Evolutionary conservation across 1,140 invertebrate species (phyloP), one percentile per base, ranked within the genome.

Genomic region (Araneus ventricosus): DNA sequence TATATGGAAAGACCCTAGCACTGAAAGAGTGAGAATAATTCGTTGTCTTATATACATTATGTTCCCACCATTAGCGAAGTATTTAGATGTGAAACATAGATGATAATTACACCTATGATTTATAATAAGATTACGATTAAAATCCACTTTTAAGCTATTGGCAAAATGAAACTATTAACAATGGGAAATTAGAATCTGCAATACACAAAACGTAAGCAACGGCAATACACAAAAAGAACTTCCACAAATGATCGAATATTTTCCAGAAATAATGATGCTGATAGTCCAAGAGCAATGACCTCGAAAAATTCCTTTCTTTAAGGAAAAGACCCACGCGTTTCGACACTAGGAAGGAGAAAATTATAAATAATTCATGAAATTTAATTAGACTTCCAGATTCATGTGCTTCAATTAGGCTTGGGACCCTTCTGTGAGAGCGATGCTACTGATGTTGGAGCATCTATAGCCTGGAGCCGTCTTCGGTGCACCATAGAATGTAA

Each of bases 291-390:
- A 45, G 85, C 85, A 87, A 87, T 37, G 85, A 24, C 85, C 85
- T 63, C 20, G 85, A 61, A 63, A 57, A 87, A 87, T 87, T 37
- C 27, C 57, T 52, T 41, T 37, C 82, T 30, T 34, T 17, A 24
- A 87, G 30, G 27, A 45, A 34, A 87, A 87, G 57, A 24, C 85
- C 85, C 85, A 59, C 59, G 85, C 85, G 24, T 61, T 87, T 87
- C 39, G 30, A 37, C 85, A 61, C 37, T 34, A 45, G 85, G 85
- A 84, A 45, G 52, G 82, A 27, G 80, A 84, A 52, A 84, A 41
- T 84, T 84, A 84, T 84, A 84, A 84, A 84, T 84, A 84, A 84
- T 84, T 27, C 82, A 84, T 84, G 82, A 84, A 84, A 84, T 52
- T 57, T 84, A 84, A 84, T 84, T 84, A 45, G 41, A 84, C 82